Base-by-base conservation (phyloP, 2,113 vertebrate species). In the Hydrochoerus hydrochaeris region DNA sequence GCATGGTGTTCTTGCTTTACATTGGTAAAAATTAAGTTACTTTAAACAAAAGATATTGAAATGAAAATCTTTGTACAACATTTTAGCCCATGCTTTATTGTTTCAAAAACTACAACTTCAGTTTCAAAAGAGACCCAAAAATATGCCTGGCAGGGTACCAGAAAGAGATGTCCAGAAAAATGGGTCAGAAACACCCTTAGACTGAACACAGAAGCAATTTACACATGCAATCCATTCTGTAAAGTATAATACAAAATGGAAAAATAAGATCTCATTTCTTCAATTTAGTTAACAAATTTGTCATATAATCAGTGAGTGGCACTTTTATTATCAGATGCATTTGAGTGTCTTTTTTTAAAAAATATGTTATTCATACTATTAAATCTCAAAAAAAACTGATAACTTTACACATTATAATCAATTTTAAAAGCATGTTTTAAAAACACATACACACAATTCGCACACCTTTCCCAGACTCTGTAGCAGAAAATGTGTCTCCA, bases 41-140 rank as follows among this genome's bases (percentile, higher is more conserved):
- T 88, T 86, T 77, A 88, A 54, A 73, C 22, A 16, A 84, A 22
- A 83, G 82, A 91, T 49, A 86, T 13, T 84, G 49, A 95, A 95
- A 89, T 75, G 13, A 69, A 58, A 87, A n/a, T 92, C 63, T 87
- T n/a, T 52, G 71, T 32, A 52, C 12, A 46, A 57, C 28, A 16
- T 85, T 91, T 92, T 28, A 80, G 13, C 62, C 11, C 12, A 5
- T 71, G 35, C 67, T 86, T 85, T 13, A 46, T 88, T 94, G 52
- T 81, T 88, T 65, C 90, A 91, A 75, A 35, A 86, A 7, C 9
- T 84, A 69, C 1, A 58, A n/a, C 65, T 49, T 63, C 44, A 81
- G 14, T 78, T 41, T 88, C 85, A 92, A 93, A 85, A 91, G 71
- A 17, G 16, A 90, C 69, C 46, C 41, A 94, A 6, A 73, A 24